Evolutionary conservation across 2,888 invertebrate species (phyloP).

Genomic region (Xanthia icteritia): DNA sequence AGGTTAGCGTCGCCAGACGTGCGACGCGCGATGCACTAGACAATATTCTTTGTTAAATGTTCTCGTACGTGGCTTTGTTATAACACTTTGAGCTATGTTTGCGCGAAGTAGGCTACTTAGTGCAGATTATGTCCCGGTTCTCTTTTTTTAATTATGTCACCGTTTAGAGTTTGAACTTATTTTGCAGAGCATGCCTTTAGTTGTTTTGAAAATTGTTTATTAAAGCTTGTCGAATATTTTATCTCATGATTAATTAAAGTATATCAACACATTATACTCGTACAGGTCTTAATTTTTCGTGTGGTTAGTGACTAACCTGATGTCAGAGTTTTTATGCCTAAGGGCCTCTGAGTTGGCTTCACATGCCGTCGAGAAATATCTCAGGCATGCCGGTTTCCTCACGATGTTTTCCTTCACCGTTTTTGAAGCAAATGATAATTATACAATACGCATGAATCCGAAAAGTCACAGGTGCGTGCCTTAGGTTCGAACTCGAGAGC

Average conservation of each 20-base stretch:
- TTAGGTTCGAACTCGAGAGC: too few relatives aligned
- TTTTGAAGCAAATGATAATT: too few relatives aligned
- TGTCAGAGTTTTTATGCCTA: too few relatives aligned
- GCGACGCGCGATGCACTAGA: conserved; percentile 18
- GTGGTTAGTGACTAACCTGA: too few relatives aligned
- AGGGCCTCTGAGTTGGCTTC: too few relatives aligned
- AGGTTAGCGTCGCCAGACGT: conserved; percentile 8
- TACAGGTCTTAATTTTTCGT: too few relatives aligned
- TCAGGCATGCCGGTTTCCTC: too few relatives aligned
- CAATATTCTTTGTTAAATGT: conserved; percentile 48
- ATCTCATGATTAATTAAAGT: neutral
- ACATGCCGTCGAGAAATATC: too few relatives aligned
- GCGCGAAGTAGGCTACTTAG: conserved; percentile 33
- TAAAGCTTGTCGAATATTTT: neutral
- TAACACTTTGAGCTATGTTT: conserved; percentile 34
- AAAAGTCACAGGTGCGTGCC: too few relatives aligned
- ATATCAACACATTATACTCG: too few relatives aligned
- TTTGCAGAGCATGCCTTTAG: neutral
- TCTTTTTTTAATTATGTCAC: neutral
- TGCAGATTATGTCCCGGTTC: conserved; percentile 9
- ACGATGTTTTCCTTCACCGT: too few relatives aligned
- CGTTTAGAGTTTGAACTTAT: neutral
- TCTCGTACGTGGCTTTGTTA: conserved; percentile 38
- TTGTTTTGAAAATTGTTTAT: neutral
- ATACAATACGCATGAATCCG: too few relatives aligned